Base-by-base conservation (phyloP, 2,797 vertebrate species). In the Decapterus maruadsi region DNA sequence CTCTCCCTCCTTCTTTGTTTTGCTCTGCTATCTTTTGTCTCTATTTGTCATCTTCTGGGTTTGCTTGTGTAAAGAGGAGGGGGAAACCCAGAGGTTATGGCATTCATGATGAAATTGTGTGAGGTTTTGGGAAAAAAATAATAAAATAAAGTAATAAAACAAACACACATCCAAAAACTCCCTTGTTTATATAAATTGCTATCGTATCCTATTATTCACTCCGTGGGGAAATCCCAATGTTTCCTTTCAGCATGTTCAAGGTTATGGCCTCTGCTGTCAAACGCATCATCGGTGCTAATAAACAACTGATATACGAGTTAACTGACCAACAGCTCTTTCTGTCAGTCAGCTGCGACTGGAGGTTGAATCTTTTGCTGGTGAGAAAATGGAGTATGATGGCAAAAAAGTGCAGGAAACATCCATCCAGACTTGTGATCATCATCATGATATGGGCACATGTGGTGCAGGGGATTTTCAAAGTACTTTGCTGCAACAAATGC, bases 81-180 rank as follows among this genome's bases (percentile, higher is more conserved):
- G 77, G 77, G 66, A 82, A 84, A 66, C 22, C 72, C 77, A 66
- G 60, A 31, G 36, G 14, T 48, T 82, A 68, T 65, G 54, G 46
- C 34, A 42, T 68, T 72, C 38, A 17, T 77, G 70, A 74, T 71
- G 74, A 68, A 57, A 63, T 34, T 53, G 20, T 53, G 22, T 59
- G 63, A 79, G 69, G 20, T 61, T 80, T 71, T 10, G 48, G 61
- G 29, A 51, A 55, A 42, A 54, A 34, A 59, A n/a, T n/a, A 36
- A 36, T 36, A 36, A 36, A 36, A 36, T 36, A 36, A 36, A 36
- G 34, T 36, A 36, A 36, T 36, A 36, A 36, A 36, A 36, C 34
- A 70, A 67, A 74, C 40, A 48, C 55, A 68, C 31, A 34, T 4
- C 2, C 50, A 51, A 36, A 46, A 46, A 26, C 42, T 61, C 53